These are phyloP conservation scores for Oscheius onirici DNA, from an alignment of 2,888 invertebrate species.

Conservation along the genomic window DNA sequence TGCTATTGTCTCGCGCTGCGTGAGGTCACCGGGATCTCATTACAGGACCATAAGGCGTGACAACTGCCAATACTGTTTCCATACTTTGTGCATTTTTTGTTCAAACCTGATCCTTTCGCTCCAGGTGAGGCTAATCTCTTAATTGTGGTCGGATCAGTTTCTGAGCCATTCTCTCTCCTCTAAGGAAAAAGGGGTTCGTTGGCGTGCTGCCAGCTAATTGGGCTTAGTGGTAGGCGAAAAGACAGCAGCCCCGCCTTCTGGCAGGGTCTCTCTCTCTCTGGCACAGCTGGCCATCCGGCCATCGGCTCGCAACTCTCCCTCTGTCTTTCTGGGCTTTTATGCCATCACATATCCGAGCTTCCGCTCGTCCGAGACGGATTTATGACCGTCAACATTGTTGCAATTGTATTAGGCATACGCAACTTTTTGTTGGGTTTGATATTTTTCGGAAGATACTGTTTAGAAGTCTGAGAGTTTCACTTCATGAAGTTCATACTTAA, in stretches of 20 bases:
- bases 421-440: no score
- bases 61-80: neutral
- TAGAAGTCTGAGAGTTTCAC: no score
- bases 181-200: neutral
- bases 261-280: constrained; percentile 1
- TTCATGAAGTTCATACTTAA: no score
- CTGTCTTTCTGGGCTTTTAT: constrained; percentile 17
- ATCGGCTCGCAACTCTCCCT: constrained; percentile 27
- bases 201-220: constrained; percentile 24
- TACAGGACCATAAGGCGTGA: constrained; percentile 19
- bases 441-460: no score
- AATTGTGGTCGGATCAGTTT: constrained; percentile 16
- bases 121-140: neutral
- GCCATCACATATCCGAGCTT: neutral
- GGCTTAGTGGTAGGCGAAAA: constrained; percentile 30
- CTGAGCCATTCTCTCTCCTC: neutral
- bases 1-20: neutral
- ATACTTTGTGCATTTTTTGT: no score
- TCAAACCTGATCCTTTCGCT: no score
- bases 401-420: no score
- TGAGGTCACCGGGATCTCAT: constrained; percentile 20
- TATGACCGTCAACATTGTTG: constrained; percentile 5
- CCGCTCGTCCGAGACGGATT: constrained; percentile 25
- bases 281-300: constrained; percentile 32
- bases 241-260: constrained; percentile 31